Percentiles rank a stretch among this genome's conserved stretches.
These are phyloP conservation scores for Pyrrhosoma nymphula DNA, from an alignment of 2,888 invertebrate genomes.

Conservation along the genomic window DNA sequence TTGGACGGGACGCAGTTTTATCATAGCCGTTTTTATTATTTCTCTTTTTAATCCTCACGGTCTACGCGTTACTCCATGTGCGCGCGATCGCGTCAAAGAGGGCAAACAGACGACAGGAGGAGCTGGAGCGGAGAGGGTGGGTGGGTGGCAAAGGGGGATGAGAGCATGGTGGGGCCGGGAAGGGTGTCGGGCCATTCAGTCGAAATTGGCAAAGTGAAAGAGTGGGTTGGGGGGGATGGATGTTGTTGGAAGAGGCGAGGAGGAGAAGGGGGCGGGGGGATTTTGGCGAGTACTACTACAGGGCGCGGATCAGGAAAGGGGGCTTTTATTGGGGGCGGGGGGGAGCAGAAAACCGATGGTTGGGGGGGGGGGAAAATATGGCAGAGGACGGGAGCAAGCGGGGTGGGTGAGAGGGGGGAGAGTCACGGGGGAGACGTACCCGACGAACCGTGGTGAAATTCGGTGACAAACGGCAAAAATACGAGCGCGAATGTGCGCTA, in stretches of 20 bases:
- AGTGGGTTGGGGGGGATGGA: neutral
- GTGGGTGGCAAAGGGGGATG: neutral
- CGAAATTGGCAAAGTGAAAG: slow-evolving; percentile 9
- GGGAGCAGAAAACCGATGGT: neutral
- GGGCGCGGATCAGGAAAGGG: neutral
- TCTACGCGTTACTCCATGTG: neutral
- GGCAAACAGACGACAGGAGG: neutral
- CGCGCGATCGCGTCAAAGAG: neutral
- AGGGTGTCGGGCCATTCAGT: neutral
- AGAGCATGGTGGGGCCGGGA: neutral
- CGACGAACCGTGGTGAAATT: slow-evolving; percentile 15
- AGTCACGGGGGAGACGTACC: neutral
- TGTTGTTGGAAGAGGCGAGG: neutral
- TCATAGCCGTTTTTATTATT: neutral
- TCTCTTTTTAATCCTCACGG: neutral
- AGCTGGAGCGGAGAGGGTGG: neutral
- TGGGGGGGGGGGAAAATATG: neutral
- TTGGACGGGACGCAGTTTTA: neutral
- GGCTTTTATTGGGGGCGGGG: neutral
- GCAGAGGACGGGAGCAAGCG: neutral
- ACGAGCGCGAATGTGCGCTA: slow-evolving; percentile 8
- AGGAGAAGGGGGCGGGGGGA: neutral
- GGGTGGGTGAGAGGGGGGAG: neutral
- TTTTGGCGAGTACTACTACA: neutral
- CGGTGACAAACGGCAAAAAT: slow-evolving; percentile 38